Percentiles rank a stretch among this genome's conserved stretches.
These are phyloP conservation scores for Mus minutoides DNA, from an alignment of 2,797 vertebrate genomes.

Conservation along the genomic window DNA sequence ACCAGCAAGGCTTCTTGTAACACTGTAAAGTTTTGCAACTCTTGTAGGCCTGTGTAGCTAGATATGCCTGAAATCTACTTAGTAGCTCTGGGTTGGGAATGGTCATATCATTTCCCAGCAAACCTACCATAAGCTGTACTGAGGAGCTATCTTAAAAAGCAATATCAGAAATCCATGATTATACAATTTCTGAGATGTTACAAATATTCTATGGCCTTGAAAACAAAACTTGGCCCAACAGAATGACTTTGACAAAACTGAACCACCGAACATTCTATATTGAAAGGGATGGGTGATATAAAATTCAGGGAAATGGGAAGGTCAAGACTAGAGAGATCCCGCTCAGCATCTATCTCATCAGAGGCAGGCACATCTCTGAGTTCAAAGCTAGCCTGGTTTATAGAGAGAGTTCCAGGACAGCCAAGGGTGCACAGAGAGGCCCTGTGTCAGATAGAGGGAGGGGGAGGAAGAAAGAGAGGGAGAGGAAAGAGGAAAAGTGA, in stretches of 20 bases:
- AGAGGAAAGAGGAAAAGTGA: neutral
- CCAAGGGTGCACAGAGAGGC: neutral
- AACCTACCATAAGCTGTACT: neutral
- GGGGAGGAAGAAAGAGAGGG: fast-evolving
- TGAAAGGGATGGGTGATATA: neutral
- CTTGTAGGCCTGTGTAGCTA: neutral
- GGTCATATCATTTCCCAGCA: neutral
- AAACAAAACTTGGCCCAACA: neutral
- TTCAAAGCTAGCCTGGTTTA: neutral
- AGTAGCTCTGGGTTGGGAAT: neutral
- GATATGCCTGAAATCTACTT: neutral
- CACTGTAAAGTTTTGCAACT: neutral
- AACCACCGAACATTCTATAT: neutral
- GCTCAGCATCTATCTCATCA: neutral
- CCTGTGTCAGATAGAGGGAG: too few species aligned
- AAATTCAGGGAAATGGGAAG: neutral
- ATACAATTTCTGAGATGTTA: neutral
- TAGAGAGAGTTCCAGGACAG: neutral
- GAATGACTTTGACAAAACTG: neutral
- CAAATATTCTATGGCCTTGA: neutral
- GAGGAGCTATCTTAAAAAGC: neutral
- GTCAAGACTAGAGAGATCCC: too few species aligned
- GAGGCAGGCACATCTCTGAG: neutral
- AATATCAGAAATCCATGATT: neutral
- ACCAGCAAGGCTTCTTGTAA: neutral